Conservation (phyloP, 2,888 invertebrate genomes). For the Iphiclides podalirius region DNA sequence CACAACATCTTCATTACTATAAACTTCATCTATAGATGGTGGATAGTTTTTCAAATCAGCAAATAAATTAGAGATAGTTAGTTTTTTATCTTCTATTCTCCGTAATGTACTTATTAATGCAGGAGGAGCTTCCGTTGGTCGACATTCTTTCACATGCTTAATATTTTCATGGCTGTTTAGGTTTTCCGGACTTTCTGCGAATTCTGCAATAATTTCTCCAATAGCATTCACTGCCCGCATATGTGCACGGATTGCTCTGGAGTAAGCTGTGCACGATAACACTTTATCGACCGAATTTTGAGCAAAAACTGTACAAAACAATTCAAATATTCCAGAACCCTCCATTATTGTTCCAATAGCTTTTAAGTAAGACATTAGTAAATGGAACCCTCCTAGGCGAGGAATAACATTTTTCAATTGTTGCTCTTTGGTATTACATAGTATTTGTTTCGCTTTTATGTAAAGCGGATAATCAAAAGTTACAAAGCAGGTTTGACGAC, state of each 20-base stretch:
- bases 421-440: background rate
- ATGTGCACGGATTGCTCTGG: background rate
- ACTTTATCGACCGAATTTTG: conserved; percentile 1
- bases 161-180: conserved; percentile 1
- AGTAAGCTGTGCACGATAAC: background rate
- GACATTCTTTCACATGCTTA: background rate
- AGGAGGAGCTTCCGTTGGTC: background rate
- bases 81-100: background rate
- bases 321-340: background rate
- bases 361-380: background rate
- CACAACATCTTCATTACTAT: no score
- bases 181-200: conserved; percentile 2
- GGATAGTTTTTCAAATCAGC: no score
- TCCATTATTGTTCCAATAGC: background rate
- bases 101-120: background rate
- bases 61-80: background rate
- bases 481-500: background rate
- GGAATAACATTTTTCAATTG: background rate
- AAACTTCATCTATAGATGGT: no score
- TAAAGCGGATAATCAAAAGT: conserved; percentile 1
- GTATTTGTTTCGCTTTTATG: background rate
- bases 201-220: background rate
- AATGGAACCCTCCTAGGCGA: conserved; percentile 1
- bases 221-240: conserved; percentile 1
- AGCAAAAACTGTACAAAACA: background rate